A percentile compares a stretch with the other conserved stretches of the same genome.
phyloP scores from a whole-genome alignment of 2,113 vertebrate species.

The Scortum barcoo region DNA sequence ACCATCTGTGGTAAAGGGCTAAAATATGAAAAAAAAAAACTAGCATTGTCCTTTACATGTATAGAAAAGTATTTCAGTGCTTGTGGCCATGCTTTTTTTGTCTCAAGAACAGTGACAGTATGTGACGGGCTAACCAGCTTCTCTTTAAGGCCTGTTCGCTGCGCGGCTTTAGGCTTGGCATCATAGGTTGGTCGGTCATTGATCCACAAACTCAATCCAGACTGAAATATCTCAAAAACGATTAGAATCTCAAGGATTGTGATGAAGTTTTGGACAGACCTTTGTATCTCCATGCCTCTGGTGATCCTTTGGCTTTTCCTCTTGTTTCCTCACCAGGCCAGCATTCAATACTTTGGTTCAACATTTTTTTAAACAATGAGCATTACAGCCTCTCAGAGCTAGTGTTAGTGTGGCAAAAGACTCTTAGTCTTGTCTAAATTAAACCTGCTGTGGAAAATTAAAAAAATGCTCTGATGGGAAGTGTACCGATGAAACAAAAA shows the following conservation, averaged over 20 bases:
- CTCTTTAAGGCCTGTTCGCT: background rate
- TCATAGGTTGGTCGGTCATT: background rate
- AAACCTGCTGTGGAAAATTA: slow-evolving; percentile 29
- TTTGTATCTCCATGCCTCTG: background rate
- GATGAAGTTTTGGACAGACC: background rate
- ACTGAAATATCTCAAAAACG: background rate
- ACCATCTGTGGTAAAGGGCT: background rate
- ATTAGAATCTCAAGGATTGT: background rate
- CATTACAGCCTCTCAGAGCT: background rate
- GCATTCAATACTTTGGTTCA: background rate
- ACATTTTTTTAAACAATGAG: background rate
- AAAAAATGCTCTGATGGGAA: slow-evolving; percentile 15
- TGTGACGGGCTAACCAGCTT: background rate
- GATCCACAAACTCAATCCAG: background rate
- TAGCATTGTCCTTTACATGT: background rate
- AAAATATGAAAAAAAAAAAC: background rate
- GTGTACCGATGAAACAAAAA: slow-evolving; percentile 7
- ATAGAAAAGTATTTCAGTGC: background rate
- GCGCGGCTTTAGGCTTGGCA: too few relatives aligned
- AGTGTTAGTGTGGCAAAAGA: background rate
- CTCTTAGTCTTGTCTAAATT: background rate
- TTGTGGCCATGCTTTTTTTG: background rate
- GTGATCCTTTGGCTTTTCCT: background rate
- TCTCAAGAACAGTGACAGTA: background rate
- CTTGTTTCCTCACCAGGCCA: too few relatives aligned